Evolutionary conservation across 2,113 vertebrate genomes (phyloP), one percentile per base, ranked within the genome.

Genomic region (Bostrychus sinensis): DNA sequence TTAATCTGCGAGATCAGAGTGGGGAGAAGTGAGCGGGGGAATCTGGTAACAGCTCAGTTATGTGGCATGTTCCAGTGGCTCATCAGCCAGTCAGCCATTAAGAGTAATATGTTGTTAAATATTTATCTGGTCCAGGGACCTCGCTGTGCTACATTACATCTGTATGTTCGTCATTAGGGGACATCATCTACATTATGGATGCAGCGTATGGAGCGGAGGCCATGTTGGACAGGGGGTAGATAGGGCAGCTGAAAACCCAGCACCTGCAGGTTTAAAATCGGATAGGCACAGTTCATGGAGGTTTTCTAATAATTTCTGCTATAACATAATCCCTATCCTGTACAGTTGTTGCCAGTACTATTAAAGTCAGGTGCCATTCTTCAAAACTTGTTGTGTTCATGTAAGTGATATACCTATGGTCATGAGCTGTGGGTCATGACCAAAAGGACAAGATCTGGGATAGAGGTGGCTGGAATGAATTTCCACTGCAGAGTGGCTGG

Each of bases 61-160:
- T 51, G 62, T 77, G 46, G 3, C 25, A 51, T 26, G 20, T 77
- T 74, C 59, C 78, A 51, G 39, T 42, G 38, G 72, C 80, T 89
- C 78, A 73, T 85, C 88, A 78, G 73, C 75, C 72, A 76, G 65
- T 83, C 80, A 70, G 78, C 83, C 84, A 80, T 84, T 84, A 81
- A 75, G 81, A 70, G 60, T 82, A 77, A 84, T 88, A 74, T 43
- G 75, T 77, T 75, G 75, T 89, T 83, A 86, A 86, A 89, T 85
- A 86, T 88, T 85, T 81, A 89, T 86, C 71, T 79, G 80, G 74
- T 82, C 61, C 70, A 56, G 56, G 56, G 64, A 70, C 64, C 28
- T 76, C 43, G 82, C 80, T 73, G 78, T 62, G 80, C 75, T 66
- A 66, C 78, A 80, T 80, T 83, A 83, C 43, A 80, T 70, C 71